These are phyloP conservation scores for Leptura quadrifasciata DNA, from an alignment of 2,888 invertebrate genomes.

Conservation along the genomic window DNA sequence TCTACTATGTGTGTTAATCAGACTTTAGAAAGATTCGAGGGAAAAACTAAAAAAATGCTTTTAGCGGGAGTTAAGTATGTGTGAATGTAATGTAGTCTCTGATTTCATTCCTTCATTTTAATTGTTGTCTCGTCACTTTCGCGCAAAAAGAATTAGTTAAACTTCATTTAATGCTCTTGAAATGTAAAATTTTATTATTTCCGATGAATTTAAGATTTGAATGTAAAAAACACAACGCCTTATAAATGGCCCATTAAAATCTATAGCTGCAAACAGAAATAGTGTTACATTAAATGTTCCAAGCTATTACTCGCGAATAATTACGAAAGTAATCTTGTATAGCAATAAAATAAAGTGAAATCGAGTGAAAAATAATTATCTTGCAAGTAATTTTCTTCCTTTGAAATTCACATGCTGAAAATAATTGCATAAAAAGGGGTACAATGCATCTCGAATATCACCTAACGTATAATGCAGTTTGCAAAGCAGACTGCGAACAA, in stretches of 20 bases:
- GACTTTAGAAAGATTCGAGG: too few species aligned
- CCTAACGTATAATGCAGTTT: slow-evolving; percentile 18
- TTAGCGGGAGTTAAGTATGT: too few species aligned
- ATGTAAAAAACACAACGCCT: slow-evolving; percentile 10
- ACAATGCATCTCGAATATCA: slow-evolving; percentile 11
- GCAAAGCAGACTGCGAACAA: slow-evolving; percentile 22
- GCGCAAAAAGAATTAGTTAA: too few species aligned
- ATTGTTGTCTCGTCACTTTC: too few species aligned
- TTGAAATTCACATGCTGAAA: slow-evolving; percentile 23
- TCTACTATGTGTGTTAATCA: too few species aligned
- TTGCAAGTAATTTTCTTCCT: slow-evolving; percentile 35
- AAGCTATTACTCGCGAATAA: slow-evolving; percentile 62
- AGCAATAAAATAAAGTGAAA: slow-evolving; percentile 59
- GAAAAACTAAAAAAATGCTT: too few species aligned
- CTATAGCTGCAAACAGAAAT: slow-evolving; percentile 59
- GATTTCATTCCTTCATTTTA: too few species aligned
- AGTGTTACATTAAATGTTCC: slow-evolving; percentile 61
- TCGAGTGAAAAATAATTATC: slow-evolving; percentile 46
- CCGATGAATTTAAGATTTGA: slow-evolving; percentile 14
- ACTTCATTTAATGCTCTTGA: neutral
- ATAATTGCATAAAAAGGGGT: slow-evolving; percentile 14
- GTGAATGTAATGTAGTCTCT: too few species aligned
- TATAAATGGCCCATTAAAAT: slow-evolving; percentile 58
- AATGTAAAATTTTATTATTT: neutral
- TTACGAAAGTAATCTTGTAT: slow-evolving; percentile 59